These are phyloP conservation scores for Dusona sp. DNA, from an alignment of 2,888 invertebrate species.

Conservation along the genomic window DNA sequence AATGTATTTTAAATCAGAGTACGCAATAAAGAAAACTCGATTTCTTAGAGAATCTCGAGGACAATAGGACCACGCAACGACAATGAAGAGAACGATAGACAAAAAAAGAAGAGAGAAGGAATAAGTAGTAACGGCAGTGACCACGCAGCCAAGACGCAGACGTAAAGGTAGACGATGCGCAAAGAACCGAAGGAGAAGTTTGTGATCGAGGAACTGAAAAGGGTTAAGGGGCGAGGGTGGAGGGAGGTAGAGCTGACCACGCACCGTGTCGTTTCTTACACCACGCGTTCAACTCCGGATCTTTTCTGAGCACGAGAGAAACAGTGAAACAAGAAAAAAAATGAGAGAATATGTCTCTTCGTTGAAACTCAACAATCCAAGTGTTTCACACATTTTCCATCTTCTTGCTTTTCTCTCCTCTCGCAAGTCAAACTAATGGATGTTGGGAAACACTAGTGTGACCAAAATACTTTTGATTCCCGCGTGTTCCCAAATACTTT, in stretches of 20 bases:
- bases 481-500: constrained; percentile 13
- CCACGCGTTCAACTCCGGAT: constrained; percentile 50
- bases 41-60: background rate
- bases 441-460: background rate
- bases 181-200: constrained; percentile 41
- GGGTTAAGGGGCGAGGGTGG: background rate
- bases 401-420: background rate
- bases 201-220: constrained; percentile 16
- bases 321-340: background rate
- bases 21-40: background rate
- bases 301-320: constrained; percentile 35
- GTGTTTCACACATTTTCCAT: background rate
- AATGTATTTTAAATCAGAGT: background rate
- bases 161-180: constrained; percentile 50
- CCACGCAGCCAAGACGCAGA: constrained; percentile 47
- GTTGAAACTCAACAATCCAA: constrained; percentile 19
- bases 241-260: constrained; percentile 70
- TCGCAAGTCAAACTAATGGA: background rate
- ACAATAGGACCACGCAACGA: background rate
- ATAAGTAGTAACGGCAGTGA: constrained; percentile 33
- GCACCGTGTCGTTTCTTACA: constrained; percentile 77
- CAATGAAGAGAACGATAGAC: background rate
- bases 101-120: constrained; percentile 8
- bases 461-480: constrained; percentile 11
- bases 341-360: background rate